These are phyloP conservation scores for Theonella swinhoei DNA, from an alignment of 37 sponge, comb jelly and placozoan species.

Conservation along the genomic window DNA sequence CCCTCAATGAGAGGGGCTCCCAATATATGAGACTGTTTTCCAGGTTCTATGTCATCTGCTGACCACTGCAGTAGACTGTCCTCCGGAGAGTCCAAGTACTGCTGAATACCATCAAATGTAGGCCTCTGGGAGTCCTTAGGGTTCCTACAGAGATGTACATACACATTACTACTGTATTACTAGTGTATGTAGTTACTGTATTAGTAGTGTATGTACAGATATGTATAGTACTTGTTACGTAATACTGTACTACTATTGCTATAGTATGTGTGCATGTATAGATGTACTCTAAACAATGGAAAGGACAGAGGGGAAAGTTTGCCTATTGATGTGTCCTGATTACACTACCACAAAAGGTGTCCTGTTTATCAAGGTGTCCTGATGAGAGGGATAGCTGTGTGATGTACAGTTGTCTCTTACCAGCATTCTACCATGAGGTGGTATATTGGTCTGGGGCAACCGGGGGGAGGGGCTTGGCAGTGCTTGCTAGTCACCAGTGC, in stretches of 20 bases:
- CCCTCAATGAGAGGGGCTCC: conserved; percentile 56
- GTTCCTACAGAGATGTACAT: conserved; percentile 39
- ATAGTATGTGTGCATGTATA: too few relatives aligned
- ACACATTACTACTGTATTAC: too few relatives aligned
- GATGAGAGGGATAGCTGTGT: too few relatives aligned
- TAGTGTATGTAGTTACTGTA: too few relatives aligned
- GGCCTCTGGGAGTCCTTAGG: conserved; percentile 54
- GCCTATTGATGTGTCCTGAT: too few relatives aligned
- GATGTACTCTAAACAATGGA: background rate
- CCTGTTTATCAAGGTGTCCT: too few relatives aligned
- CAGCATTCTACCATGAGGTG: conserved; percentile 76
- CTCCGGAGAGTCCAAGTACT: conserved; percentile 48
- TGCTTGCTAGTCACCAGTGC: conserved; percentile 59
- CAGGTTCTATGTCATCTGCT: conserved; percentile 1
- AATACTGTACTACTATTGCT: background rate
- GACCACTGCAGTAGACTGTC: conserved; percentile 58
- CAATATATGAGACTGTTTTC: conserved; percentile 37
- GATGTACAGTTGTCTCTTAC: conserved; percentile 29
- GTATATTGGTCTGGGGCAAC: conserved; percentile 65
- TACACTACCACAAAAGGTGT: too few relatives aligned
- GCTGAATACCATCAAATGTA: conserved; percentile 51
- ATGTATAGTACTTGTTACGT: too few relatives aligned
- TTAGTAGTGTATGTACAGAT: too few relatives aligned
- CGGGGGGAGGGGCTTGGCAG: conserved; percentile 73
- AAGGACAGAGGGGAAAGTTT: background rate